phyloP scores from a whole-genome alignment of 2,888 invertebrate species.

The Latheticus oryzae region DNA sequence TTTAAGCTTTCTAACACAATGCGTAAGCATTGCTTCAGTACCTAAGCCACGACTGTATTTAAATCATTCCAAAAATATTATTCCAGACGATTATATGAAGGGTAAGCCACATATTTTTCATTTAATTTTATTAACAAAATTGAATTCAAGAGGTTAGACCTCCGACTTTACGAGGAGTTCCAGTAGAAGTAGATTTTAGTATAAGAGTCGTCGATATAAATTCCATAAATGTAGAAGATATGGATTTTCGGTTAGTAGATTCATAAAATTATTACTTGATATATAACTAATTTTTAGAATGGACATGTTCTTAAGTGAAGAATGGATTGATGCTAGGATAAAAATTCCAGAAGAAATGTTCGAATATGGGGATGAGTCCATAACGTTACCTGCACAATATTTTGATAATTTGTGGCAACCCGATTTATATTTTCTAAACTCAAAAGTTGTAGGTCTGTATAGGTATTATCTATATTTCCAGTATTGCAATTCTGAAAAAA shows the following conservation, averaged over 20 bases:
- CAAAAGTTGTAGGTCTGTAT: constrained; percentile 89
- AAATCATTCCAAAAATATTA: constrained; percentile 54
- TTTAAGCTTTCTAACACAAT: constrained; percentile 6
- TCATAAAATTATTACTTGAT: constrained; percentile 30
- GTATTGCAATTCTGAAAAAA: constrained; percentile 51
- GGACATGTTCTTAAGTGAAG: constrained; percentile 86
- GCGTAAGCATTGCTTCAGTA: constrained; percentile 39
- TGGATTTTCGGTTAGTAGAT: constrained; percentile 83
- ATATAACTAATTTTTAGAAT: constrained; percentile 76
- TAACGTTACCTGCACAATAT: constrained; percentile 82
- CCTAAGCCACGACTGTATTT: constrained; percentile 51
- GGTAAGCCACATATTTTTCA: too few species aligned
- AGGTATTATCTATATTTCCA: too few species aligned
- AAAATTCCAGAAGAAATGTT: constrained; percentile 82
- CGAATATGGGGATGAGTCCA: constrained; percentile 83
- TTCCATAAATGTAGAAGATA: constrained; percentile 88
- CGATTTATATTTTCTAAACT: constrained; percentile 86
- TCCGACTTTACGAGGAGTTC: constrained; percentile 77
- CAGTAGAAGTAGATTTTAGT: constrained; percentile 82
- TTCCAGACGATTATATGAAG: constrained; percentile 55
- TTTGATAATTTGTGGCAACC: constrained; percentile 90
- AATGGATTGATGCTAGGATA: constrained; percentile 83
- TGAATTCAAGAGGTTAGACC: constrained; percentile 77
- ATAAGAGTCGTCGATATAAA: constrained; percentile 88
- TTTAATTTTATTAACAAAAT: constrained; percentile 6